Conservation (phyloP, 2,888 invertebrate species). For the Bugula neritina region DNA sequence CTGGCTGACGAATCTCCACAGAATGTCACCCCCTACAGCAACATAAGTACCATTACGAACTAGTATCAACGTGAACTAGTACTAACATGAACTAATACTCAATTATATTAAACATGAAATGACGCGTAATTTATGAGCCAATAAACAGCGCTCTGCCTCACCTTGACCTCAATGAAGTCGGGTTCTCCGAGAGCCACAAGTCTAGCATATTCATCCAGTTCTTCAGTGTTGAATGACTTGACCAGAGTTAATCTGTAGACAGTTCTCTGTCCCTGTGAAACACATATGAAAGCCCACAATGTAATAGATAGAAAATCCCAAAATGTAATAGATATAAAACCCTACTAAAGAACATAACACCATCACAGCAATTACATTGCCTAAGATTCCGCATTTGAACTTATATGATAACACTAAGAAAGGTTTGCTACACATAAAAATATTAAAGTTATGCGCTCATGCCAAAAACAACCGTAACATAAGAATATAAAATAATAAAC, state of each 20-base stretch:
- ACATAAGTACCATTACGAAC: neutral
- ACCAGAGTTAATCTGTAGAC: slow-evolving; percentile 60
- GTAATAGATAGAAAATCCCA: too few relatives aligned
- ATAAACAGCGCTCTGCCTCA: slow-evolving; percentile 33
- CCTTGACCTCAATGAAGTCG: slow-evolving; percentile 62
- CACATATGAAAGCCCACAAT: slow-evolving; percentile 14
- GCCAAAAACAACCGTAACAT: too few relatives aligned
- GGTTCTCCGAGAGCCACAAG: slow-evolving; percentile 58
- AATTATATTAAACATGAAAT: too few relatives aligned
- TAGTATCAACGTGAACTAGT: neutral
- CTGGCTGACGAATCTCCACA: slow-evolving; percentile 59
- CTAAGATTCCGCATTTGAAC: too few relatives aligned
- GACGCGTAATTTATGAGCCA: too few relatives aligned
- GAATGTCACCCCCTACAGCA: slow-evolving; percentile 58
- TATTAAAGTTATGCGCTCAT: too few relatives aligned
- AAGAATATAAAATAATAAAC: too few relatives aligned
- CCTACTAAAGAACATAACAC: too few relatives aligned
- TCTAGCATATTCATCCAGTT: slow-evolving; percentile 58
- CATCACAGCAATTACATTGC: neutral
- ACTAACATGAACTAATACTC: neutral
- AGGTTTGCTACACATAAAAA: too few relatives aligned
- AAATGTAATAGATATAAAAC: too few relatives aligned
- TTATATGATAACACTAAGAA: too few relatives aligned
- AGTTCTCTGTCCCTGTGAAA: slow-evolving; percentile 56
- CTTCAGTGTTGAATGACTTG: slow-evolving; percentile 59